These are phyloP conservation scores for Aphaenogaster ashmeadi DNA, from an alignment of 1,140 invertebrate genomes.

Conservation along the genomic window DNA sequence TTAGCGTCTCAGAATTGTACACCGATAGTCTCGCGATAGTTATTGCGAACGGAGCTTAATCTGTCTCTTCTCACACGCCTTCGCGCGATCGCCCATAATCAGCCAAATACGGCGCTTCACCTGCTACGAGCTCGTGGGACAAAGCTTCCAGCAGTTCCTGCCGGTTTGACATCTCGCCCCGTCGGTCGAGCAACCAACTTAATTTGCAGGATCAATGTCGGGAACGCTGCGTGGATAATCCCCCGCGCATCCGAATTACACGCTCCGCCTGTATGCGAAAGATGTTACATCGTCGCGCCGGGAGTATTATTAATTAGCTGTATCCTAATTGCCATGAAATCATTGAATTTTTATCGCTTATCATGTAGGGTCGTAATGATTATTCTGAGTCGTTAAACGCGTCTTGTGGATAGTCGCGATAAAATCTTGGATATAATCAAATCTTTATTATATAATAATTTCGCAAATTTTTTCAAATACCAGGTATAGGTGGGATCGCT, in stretches of 20 bases:
- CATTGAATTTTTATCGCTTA: not conserved
- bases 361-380: not conserved
- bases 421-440: not conserved
- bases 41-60: conserved; percentile 37
- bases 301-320: conserved; percentile 72
- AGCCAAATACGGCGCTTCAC: conserved; percentile 64
- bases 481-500: too few relatives aligned
- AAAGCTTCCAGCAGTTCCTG: conserved; percentile 15
- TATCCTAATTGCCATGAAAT: conserved; percentile 30
- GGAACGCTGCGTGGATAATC: conserved; percentile 70
- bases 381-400: not conserved
- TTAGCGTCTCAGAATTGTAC: not conserved
- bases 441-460: not conserved
- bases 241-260: conserved; percentile 68
- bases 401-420: not conserved
- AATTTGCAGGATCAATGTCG: conserved; percentile 77
- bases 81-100: conserved; percentile 75
- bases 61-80: conserved; percentile 52
- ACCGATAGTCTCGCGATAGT: not conserved
- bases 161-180: conserved; percentile 41
- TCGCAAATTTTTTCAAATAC: not conserved
- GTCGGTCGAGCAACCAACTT: conserved; percentile 70
- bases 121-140: conserved; percentile 47
- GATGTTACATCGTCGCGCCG: conserved; percentile 25
- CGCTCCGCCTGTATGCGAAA: conserved; percentile 57